Evolutionary conservation across 2,797 vertebrate species (phyloP).

Genomic region (Thalassophryne amazonica): DNA sequence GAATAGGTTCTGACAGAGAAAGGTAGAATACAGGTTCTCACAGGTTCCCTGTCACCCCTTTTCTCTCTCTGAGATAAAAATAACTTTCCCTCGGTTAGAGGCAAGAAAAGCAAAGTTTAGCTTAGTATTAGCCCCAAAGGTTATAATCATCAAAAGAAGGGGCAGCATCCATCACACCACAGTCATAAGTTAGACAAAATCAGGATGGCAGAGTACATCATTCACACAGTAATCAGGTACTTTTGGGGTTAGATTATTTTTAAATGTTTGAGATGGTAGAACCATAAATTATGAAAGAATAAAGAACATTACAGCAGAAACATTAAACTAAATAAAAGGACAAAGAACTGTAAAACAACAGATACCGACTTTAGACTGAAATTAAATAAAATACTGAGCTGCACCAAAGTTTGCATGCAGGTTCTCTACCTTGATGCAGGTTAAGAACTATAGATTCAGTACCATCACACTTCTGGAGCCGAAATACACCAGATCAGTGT

Average conservation of each 20-base stretch:
- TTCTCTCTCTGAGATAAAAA: conserved; percentile 29
- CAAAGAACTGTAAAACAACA: too few species aligned
- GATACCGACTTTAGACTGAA: too few species aligned
- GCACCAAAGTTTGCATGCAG: conserved; percentile 41
- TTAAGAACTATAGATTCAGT: conserved; percentile 17
- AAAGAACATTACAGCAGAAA: conserved; percentile 25
- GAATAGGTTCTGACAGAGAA: conserved; percentile 17
- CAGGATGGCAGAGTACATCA: conserved; percentile 21
- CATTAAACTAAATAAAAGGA: conserved; percentile 13
- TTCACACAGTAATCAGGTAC: conserved; percentile 34
- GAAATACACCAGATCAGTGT: conserved; percentile 24
- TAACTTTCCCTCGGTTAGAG: conserved; percentile 33
- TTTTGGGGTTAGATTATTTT: conserved; percentile 23
- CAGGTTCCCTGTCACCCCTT: conserved; percentile 23
- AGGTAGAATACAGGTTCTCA: too few species aligned
- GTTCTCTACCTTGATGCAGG: conserved; percentile 7
- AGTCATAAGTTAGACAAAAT: conserved; percentile 26
- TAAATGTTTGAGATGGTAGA: conserved; percentile 17
- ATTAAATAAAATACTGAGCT: conserved; percentile 34
- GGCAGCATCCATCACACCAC: conserved; percentile 52
- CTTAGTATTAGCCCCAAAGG: conserved; percentile 48
- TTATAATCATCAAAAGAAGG: conserved; percentile 41
- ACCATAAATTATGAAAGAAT: conserved; percentile 33
- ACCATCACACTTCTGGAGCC: neutral
- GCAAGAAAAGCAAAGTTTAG: conserved; percentile 50